Conservation (phyloP, 2,888 invertebrate species). For the Hybos culiciformis region DNA sequence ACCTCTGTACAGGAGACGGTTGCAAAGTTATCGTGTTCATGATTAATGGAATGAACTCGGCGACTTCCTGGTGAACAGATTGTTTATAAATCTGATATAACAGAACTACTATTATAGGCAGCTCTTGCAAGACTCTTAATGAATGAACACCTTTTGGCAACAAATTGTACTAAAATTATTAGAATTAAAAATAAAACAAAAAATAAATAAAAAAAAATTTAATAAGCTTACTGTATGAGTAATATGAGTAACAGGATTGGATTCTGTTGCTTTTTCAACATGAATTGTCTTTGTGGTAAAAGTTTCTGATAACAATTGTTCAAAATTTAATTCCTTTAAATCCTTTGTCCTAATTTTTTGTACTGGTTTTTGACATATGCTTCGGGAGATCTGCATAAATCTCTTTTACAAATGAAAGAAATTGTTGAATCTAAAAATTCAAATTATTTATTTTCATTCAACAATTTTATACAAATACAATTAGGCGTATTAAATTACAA, state of each 20-base stretch:
- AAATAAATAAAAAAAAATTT: too few species aligned
- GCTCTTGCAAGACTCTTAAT: slow-evolving; percentile 88
- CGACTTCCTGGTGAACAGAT: slow-evolving; percentile 87
- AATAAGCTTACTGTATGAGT: too few species aligned
- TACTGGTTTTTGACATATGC: slow-evolving; percentile 72
- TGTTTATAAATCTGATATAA: slow-evolving; percentile 97
- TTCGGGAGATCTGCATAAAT: slow-evolving; percentile 87
- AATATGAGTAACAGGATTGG: slow-evolving; percentile 59
- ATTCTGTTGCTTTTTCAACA: slow-evolving; percentile 73
- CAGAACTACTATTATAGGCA: slow-evolving; percentile 92
- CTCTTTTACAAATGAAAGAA: slow-evolving; percentile 83
- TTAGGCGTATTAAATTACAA: too few species aligned
- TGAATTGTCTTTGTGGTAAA: slow-evolving; percentile 86
- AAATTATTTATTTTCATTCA: too few species aligned
- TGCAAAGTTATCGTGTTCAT: slow-evolving; percentile 90
- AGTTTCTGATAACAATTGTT: slow-evolving; percentile 72
- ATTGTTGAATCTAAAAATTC: slow-evolving; percentile 76
- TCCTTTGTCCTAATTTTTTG: slow-evolving; percentile 74
- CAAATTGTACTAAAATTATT: slow-evolving; percentile 91
- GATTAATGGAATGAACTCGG: slow-evolving; percentile 89
- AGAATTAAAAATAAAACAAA: too few species aligned
- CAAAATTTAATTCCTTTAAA: slow-evolving; percentile 74
- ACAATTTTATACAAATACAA: too few species aligned
- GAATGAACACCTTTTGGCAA: slow-evolving; percentile 89
- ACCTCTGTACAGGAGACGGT: slow-evolving; percentile 71